These are phyloP conservation scores for Leptinotarsa tumamoca DNA, from an alignment of 2,888 invertebrate genomes.

Conservation along the genomic window DNA sequence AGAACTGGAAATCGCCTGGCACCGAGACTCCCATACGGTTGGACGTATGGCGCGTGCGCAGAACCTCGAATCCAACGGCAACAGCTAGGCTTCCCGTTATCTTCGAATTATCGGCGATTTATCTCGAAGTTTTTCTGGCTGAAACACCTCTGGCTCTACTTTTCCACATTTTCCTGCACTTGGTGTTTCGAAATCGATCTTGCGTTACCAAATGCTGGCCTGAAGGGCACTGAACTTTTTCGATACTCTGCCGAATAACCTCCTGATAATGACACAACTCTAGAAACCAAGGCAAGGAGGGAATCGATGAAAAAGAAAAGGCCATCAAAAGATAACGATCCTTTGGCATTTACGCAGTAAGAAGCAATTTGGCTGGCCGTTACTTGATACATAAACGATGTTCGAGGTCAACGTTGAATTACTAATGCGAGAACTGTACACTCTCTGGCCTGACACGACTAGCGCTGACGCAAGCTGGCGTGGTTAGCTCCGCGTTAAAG, in stretches of 20 bases:
- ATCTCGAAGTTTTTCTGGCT: conserved; percentile 30
- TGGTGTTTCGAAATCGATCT: conserved; percentile 1
- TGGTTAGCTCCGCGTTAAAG: conserved; percentile 1
- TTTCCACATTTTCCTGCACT: conserved; percentile 8
- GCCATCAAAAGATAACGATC: neutral
- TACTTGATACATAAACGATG: conserved; percentile 11
- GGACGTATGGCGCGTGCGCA: conserved; percentile 27
- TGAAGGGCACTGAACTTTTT: neutral
- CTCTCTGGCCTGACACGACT: neutral
- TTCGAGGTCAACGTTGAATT: conserved; percentile 33
- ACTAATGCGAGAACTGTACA: conserved; percentile 32
- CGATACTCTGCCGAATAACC: neutral
- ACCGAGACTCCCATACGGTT: conserved; percentile 29
- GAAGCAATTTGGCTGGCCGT: neutral
- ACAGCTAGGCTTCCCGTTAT: conserved; percentile 22
- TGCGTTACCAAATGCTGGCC: neutral
- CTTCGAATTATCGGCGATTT: conserved; percentile 27
- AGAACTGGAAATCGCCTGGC: conserved; percentile 28
- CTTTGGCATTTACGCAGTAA: neutral
- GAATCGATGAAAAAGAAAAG: neutral
- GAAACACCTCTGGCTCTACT: conserved; percentile 10
- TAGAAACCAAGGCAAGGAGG: neutral
- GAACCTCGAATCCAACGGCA: neutral
- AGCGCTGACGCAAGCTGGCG: conserved; percentile 21
- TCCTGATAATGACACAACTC: neutral